These are phyloP conservation scores for Zaprionus bogoriensis DNA, from an alignment of 2,888 invertebrate genomes.

Conservation along the genomic window DNA sequence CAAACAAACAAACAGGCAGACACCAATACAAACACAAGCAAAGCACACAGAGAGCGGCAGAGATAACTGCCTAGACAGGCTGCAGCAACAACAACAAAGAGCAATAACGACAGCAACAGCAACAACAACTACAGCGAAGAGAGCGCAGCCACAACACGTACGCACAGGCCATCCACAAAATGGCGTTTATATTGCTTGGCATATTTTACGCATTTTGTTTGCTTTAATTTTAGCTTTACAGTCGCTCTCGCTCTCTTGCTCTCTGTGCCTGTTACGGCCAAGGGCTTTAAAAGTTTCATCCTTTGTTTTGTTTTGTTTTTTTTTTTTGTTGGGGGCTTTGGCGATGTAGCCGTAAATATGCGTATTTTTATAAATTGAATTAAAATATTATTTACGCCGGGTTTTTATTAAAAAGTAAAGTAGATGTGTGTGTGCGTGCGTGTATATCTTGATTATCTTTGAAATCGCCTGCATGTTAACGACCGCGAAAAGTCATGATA, in stretches of 20 bases:
- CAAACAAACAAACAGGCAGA: constrained; percentile 47
- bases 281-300: constrained; percentile 34
- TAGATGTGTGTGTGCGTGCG: neutral
- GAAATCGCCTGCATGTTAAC: neutral
- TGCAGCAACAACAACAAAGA: constrained; percentile 2
- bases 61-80: constrained; percentile 43
- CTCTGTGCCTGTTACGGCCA: neutral
- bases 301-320: constrained; percentile 7
- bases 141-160: constrained; percentile 21
- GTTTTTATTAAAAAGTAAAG: constrained; percentile 14
- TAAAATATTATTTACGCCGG: constrained; percentile 25
- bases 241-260: neutral
- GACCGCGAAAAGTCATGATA: too few species aligned
- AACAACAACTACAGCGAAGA: constrained; percentile 5
- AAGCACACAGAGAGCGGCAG: constrained; percentile 19
- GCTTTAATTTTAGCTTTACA: constrained; percentile 65
- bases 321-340: constrained; percentile 3
- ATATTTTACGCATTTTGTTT: constrained; percentile 70
- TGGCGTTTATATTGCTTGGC: constrained; percentile 65
- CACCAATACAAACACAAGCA: neutral
- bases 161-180: constrained; percentile 59
- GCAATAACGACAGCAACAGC: constrained; percentile 20
- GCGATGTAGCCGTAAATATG: constrained; percentile 33
- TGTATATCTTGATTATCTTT: constrained; percentile 1
- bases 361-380: constrained; percentile 52